Evolutionary conservation across 2,888 invertebrate genomes (phyloP), one percentile per base, ranked within the genome.

Genomic region (Drosophila quasianomalipes): DNA sequence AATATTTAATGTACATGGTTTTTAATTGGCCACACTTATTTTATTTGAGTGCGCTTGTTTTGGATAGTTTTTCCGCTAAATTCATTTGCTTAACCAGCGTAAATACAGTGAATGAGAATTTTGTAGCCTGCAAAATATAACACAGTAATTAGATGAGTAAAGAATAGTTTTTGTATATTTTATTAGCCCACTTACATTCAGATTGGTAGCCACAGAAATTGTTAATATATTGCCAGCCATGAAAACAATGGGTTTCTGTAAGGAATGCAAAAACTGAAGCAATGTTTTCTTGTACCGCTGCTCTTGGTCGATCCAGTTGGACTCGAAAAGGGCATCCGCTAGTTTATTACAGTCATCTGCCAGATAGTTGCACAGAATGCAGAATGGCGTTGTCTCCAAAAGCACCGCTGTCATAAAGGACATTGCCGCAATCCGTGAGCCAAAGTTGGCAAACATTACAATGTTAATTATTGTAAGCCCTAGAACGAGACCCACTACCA

Each of bases 71-170:
- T 19, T 82, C 80, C 0, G 82, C 82, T 49, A 91, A 71, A 63
- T 88, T 78, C 88, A 91, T 88, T 63, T 91, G 79, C 39, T 88
- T 89, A 4, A 91, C 78, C 41, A 92, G 53, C 0, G 91, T 92
- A 54, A 88, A 91, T 0, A 92, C 81, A 0, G 92, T 89, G 69
- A 91, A 91, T 0, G 91, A 82, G 63, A 90, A 90, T 58, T 92
- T 91, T 1, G 76, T 82, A 26, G 91, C 89, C 92, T 91, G 72
- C 7, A 69, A 14, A 35, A 31, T 37, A 53, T 3, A 14, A 7
- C 7, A 35, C 35, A 5, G 35, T 35, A n/a, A 65, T 10, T 5
- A 62, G 41, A 12, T 30, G 16, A 33, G 3, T 41, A 5, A 35
- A 14, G 14, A 14, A 7, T 26, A 44, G 19, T 39, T 7, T 14